Conservation (phyloP, 2,888 invertebrate species). For the Drosophila anomalata region DNA sequence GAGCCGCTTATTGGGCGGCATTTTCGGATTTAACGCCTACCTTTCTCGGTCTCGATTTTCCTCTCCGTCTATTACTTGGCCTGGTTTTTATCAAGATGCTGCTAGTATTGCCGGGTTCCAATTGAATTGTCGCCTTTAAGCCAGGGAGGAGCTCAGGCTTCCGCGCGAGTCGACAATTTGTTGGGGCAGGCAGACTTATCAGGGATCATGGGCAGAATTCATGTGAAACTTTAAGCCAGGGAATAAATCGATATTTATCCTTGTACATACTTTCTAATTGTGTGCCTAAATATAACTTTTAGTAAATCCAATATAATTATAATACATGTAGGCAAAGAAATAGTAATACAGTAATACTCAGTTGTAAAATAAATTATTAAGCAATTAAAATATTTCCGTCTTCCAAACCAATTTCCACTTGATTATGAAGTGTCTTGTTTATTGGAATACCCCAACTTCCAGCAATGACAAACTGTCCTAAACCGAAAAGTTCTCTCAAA, state of each 20-base stretch:
- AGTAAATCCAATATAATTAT: background rate
- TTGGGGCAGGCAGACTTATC: slow-evolving; percentile 9
- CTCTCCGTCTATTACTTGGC: background rate
- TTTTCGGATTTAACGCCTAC: slow-evolving; percentile 43
- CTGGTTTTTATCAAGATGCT: slow-evolving; percentile 32
- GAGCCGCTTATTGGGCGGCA: slow-evolving; percentile 52
- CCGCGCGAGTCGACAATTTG: background rate
- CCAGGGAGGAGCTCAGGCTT: background rate
- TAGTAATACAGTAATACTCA: too few species aligned
- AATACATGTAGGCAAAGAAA: too few species aligned
- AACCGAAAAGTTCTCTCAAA: background rate
- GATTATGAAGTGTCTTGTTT: slow-evolving; percentile 11
- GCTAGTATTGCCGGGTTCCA: slow-evolving; percentile 22
- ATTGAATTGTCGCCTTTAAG: slow-evolving; percentile 40
- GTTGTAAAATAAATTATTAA: too few species aligned
- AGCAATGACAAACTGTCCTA: background rate
- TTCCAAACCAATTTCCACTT: background rate
- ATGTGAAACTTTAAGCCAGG: background rate
- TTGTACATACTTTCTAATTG: background rate
- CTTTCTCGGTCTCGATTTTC: slow-evolving; percentile 5
- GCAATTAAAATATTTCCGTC: background rate
- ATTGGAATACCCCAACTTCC: background rate
- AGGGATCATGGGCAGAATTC: background rate
- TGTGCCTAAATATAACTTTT: background rate
- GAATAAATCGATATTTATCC: background rate